A percentile compares a stretch with the other conserved stretches of the same genome.
These are phyloP conservation scores for Podarcis lilfordi DNA, from an alignment of 2,797 vertebrate species.

Conservation along the genomic window DNA sequence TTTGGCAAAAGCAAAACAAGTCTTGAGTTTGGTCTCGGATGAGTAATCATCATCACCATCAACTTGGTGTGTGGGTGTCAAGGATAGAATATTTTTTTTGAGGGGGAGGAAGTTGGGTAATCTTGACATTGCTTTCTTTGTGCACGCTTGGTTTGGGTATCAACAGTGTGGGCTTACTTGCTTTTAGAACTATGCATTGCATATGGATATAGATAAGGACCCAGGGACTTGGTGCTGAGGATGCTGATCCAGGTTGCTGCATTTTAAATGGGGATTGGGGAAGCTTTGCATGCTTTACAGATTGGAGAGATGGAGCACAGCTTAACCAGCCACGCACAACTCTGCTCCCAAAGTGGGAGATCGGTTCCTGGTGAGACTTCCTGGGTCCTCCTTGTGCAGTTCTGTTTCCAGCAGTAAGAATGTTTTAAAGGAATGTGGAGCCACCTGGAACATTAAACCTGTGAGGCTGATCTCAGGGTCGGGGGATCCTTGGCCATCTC, in stretches of 20 bases:
- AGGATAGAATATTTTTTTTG: too few relatives aligned
- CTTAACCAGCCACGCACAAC: not conserved
- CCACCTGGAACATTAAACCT: not conserved
- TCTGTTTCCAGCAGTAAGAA: not conserved
- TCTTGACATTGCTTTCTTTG: not conserved
- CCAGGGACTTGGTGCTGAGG: not conserved
- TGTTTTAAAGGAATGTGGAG: not conserved
- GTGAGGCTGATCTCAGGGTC: not conserved
- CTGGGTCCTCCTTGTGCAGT: not conserved
- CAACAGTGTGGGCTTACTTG: not conserved
- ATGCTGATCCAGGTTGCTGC: not conserved
- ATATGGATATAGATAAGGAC: not conserved
- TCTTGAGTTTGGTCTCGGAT: not conserved
- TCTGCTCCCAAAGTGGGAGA: not conserved
- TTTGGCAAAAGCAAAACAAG: not conserved
- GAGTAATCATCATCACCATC: too few relatives aligned
- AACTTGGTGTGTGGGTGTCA: too few relatives aligned
- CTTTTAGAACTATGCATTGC: not conserved
- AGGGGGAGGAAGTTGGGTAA: not conserved
- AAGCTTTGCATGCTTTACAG: not conserved
- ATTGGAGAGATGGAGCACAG: not conserved
- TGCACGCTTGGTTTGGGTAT: not conserved
- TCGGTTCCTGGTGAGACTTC: not conserved
- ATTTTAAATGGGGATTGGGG: not conserved
- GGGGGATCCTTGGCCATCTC: not conserved